Evolutionary conservation across 2,113 vertebrate species (phyloP), one percentile per base, ranked within the genome.

Genomic region (Rhagologus leucostigma): DNA sequence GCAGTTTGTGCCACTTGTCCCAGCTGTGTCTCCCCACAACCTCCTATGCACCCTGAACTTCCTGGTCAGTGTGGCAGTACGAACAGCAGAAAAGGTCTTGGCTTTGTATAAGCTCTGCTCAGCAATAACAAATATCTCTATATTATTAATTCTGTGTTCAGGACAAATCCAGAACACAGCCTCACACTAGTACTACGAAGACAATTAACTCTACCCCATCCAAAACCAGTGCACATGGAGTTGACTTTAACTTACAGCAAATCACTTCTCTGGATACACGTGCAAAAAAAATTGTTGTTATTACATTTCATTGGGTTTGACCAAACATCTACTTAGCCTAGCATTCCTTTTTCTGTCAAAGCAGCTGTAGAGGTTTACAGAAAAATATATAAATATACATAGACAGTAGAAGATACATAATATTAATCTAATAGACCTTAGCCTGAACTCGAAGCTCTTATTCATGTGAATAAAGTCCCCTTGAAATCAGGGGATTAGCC

Each of bases 401-500:
- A 77, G 17, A 37, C 29, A 60, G 24, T 33, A 77, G 29, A 50
- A 80, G 85, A 75, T 60, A 37, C 6, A 27, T 37, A 83, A 46
- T 39, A 76, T 71, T 83, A 13, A 68, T 87, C 75, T 63, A 82
- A 46, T 7, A 93, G 71, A 85, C 67, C 70, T 93, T 65, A 63
- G 27, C 35, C 53, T 79, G 57, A 96, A 96, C 94, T 76, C 7
- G 0, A 59, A 93, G 39, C 41, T 55, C 49, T 85, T 87, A 73
- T 77, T 79, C 67, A 63, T 73, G 62, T 76, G 81, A 91, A 73
- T 93, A 80, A 95, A 82, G 78, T 87, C 78, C 37, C 55, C 74
- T 93, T 91, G 85, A 93, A 96, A 93, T 94, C 93, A 91, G 46
- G 10, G 64, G 78, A 91, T 97, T 94, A 96, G 57, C 1, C 1